Percentiles rank a stretch among this genome's conserved stretches.
Evolutionary conservation across 2,113 vertebrate genomes (phyloP).

Genomic region (Gavia stellata): DNA sequence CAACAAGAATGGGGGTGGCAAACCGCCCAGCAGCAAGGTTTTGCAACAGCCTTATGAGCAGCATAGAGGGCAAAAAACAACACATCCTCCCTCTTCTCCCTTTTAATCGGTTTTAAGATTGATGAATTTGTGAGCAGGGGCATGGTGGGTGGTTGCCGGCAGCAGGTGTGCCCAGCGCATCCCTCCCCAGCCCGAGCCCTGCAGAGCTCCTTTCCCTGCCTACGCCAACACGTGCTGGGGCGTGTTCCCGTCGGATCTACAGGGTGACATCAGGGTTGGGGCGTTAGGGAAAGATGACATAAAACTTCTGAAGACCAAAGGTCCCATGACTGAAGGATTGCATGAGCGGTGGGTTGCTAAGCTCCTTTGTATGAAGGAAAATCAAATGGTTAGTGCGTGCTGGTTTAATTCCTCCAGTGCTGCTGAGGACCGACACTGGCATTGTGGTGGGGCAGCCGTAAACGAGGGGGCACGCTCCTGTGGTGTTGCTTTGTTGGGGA

Average conservation of each 20-base stretch:
- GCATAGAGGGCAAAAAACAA: not conserved
- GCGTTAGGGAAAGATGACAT: not conserved
- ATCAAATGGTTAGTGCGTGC: not conserved
- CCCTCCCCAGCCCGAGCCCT: not conserved
- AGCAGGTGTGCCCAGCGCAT: not conserved
- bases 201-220: not conserved
- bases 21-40: not conserved
- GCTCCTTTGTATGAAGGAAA: not conserved
- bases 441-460: accelerated
- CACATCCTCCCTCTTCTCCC: not conserved
- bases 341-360: not conserved
- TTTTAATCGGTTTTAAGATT: not conserved
- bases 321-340: accelerated
- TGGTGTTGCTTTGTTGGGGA: not conserved
- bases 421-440: accelerated
- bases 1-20: not conserved
- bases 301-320: accelerated
- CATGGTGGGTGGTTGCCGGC: not conserved
- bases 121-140: not conserved
- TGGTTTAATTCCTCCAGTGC: not conserved
- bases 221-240: accelerated
- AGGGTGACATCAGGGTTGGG: accelerated
- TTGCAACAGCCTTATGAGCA: accelerated
- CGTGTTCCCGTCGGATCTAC: accelerated
- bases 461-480: accelerated